Conservation (phyloP, 2,113 vertebrate species). For the Baryphthengus martii region DNA sequence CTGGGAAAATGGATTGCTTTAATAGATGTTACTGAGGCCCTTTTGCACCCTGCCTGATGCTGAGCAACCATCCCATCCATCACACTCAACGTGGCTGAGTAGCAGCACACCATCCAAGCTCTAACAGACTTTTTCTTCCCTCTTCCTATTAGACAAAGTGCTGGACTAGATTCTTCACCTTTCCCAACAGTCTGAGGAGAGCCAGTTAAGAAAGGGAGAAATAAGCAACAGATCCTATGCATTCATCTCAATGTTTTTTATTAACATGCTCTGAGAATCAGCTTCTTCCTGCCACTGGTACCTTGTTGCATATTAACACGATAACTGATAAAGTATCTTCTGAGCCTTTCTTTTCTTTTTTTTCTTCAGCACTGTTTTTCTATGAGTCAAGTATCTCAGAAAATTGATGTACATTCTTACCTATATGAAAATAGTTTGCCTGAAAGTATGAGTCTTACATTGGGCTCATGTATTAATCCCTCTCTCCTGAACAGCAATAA, state of each 20-base stretch:
- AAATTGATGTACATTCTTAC: not conserved
- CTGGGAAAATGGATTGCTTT: slow-evolving; percentile 54
- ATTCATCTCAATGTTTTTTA: not conserved
- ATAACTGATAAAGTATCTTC: not conserved
- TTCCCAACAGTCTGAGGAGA: not conserved
- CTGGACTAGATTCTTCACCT: not conserved
- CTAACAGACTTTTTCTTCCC: not conserved
- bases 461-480: slow-evolving; percentile 40
- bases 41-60: not conserved
- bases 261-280: not conserved
- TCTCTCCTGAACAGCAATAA: slow-evolving; percentile 28
- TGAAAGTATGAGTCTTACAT: not conserved
- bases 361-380: not conserved
- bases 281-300: not conserved
- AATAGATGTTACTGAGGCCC: slow-evolving; percentile 39
- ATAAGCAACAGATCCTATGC: not conserved
- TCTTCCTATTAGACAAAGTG: not conserved
- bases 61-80: slow-evolving; percentile 50
- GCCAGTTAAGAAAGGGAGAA: not conserved
- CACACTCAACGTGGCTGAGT: not conserved
- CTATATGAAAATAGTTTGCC: slow-evolving; percentile 3
- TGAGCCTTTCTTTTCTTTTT: not conserved
- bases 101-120: not conserved
- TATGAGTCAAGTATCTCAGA: not conserved
- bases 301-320: not conserved